phyloP scores from a whole-genome alignment of 92 coral and sea anemone species.

The Metridium senile region DNA sequence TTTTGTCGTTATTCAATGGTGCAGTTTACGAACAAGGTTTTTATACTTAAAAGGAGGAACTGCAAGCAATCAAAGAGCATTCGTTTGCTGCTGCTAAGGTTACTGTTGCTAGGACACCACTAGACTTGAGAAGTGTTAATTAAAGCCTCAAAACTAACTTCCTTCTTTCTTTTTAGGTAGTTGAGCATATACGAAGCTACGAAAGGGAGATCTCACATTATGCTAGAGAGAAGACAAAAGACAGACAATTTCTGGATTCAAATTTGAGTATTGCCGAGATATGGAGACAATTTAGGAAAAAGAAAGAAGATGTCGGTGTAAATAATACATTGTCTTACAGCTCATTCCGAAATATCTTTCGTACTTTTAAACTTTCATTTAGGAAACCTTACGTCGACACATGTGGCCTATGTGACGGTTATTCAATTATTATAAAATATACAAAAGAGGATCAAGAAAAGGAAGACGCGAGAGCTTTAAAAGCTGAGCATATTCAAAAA shows the following conservation, averaged over 20 bases:
- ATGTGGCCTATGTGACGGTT: conserved; percentile 31
- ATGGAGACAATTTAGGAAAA: conserved; percentile 24
- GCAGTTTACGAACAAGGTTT: too few species aligned
- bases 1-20: too few species aligned
- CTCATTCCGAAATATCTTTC: conserved; percentile 30
- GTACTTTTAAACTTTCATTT: conserved; percentile 33
- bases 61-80: too few species aligned
- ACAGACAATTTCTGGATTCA: conserved; percentile 32
- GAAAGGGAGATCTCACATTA: conserved; percentile 31
- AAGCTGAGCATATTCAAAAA: conserved; percentile 34
- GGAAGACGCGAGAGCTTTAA: conserved; percentile 10
- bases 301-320: conserved; percentile 7
- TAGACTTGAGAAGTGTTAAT: too few species aligned
- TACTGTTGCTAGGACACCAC: too few species aligned
- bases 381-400: conserved; percentile 36
- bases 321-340: conserved; percentile 27
- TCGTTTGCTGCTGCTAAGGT: too few species aligned
- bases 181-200: conserved; percentile 29
- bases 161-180: conserved; percentile 25
- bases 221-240: conserved; percentile 29
- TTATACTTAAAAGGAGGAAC: too few species aligned
- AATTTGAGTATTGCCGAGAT: conserved; percentile 30
- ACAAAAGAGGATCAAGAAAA: conserved; percentile 27
- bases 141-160: too few species aligned
- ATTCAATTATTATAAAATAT: conserved; percentile 22